Evolutionary conservation across 2,888 invertebrate genomes (phyloP).

Genomic region (Blera fallax): DNA sequence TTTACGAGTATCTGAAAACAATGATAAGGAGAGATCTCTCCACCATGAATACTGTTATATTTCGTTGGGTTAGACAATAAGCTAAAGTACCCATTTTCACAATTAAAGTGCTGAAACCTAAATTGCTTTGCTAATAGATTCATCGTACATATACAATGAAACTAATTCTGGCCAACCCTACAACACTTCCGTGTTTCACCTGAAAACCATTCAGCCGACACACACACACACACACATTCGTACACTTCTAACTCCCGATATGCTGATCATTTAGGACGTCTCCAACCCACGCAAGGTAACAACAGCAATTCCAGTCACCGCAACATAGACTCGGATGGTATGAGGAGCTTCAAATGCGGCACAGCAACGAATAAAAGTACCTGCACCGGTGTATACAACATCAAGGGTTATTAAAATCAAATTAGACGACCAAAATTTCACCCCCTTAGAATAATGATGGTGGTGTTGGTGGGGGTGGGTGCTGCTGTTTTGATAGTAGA

Average conservation of each 20-base stretch:
- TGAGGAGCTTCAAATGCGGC: constrained; percentile 7
- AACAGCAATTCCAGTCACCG: constrained; percentile 6
- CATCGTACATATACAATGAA: constrained; percentile 18
- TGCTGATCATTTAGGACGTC: constrained; percentile 51
- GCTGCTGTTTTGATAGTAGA: constrained; percentile 12
- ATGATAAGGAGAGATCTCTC: background rate
- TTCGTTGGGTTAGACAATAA: constrained; percentile 34
- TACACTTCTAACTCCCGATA: constrained; percentile 11
- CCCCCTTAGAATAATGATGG: constrained; percentile 49
- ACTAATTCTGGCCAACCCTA: background rate
- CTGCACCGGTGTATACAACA: constrained; percentile 54
- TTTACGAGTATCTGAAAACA: constrained; percentile 38
- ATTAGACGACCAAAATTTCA: constrained; percentile 63
- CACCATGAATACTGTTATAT: constrained; percentile 7
- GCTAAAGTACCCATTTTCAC: constrained; percentile 38
- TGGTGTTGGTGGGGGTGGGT: background rate
- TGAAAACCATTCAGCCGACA: constrained; percentile 37
- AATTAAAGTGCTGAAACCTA: constrained; percentile 63
- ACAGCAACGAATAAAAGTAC: constrained; percentile 49
- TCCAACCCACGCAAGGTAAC: constrained; percentile 35
- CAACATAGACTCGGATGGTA: background rate
- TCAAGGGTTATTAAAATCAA: constrained; percentile 70
- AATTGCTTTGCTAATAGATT: constrained; percentile 61
- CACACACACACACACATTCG: constrained; percentile 2
- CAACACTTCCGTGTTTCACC: constrained; percentile 14